Conservation (phyloP, 2,797 vertebrate genomes). For the Carduelis carduelis region DNA sequence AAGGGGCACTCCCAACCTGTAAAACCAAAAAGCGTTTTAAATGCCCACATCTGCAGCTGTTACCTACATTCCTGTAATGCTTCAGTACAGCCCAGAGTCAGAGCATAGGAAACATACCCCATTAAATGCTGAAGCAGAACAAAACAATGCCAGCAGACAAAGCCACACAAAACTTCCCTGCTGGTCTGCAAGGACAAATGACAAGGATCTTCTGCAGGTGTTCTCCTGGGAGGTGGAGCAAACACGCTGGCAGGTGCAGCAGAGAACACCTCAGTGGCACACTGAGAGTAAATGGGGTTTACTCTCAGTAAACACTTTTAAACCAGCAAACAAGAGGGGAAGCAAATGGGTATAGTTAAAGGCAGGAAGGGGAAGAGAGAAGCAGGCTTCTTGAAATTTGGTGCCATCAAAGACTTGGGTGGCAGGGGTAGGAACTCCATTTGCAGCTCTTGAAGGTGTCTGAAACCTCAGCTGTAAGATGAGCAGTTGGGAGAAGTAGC, state of each 20-base stretch:
- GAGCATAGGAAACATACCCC: not conserved
- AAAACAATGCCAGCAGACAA: not conserved
- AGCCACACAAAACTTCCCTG: not conserved
- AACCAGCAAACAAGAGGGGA: not conserved
- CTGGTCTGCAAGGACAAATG: not conserved
- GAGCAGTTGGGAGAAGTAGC: not conserved
- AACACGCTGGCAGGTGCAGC: not conserved
- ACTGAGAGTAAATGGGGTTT: not conserved
- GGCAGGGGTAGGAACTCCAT: not conserved
- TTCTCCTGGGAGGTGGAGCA: not conserved
- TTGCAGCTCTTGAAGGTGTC: not conserved
- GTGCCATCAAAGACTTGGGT: not conserved
- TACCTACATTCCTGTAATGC: slow-evolving; percentile 4
- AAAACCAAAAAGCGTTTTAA: not conserved
- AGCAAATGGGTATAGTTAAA: not conserved
- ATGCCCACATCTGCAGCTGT: not conserved
- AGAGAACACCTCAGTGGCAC: not conserved
- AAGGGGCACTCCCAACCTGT: not conserved
- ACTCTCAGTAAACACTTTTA: not conserved
- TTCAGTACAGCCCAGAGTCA: not conserved
- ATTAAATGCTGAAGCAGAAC: not conserved
- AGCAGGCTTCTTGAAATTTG: not conserved
- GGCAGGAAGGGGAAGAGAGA: not conserved
- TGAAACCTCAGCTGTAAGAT: not conserved
- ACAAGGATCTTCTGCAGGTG: not conserved